Percentiles rank a stretch among this genome's conserved stretches.
phyloP scores from a whole-genome alignment of 2,888 invertebrate species.

The Torymus auratus region DNA sequence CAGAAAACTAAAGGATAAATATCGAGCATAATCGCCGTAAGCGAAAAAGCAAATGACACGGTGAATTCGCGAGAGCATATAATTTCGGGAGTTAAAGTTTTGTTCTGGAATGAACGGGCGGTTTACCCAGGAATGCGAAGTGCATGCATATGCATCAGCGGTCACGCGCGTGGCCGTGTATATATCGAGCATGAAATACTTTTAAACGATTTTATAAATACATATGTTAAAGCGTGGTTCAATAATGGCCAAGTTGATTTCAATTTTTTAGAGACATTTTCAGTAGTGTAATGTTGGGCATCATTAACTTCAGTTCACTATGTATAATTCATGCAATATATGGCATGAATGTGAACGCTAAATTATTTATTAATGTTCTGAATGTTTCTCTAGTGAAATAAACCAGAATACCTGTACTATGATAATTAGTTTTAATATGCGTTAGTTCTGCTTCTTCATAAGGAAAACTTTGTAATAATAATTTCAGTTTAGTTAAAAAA shows the following conservation, averaged over 20 bases:
- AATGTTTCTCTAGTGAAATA: no score
- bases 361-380: no score
- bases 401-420: no score
- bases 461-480: no score
- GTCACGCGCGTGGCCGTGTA: constrained; percentile 8
- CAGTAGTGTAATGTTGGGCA: no score
- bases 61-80: constrained; percentile 25
- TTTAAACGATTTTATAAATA: constrained; percentile 39
- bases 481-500: no score
- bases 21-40: background rate
- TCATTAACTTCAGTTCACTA: no score
- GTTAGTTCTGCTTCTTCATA: no score
- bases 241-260: constrained; percentile 3
- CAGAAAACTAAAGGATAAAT: background rate
- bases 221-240: background rate
- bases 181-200: constrained; percentile 50
- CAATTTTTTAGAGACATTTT: background rate
- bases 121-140: constrained; percentile 47
- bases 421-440: no score
- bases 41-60: constrained; percentile 12
- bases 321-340: no score
- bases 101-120: constrained; percentile 58
- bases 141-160: constrained; percentile 37
- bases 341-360: no score
- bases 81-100: constrained; percentile 34